Base-by-base conservation (phyloP, 2,797 vertebrate genomes). In the Malacoctenus gilli region DNA sequence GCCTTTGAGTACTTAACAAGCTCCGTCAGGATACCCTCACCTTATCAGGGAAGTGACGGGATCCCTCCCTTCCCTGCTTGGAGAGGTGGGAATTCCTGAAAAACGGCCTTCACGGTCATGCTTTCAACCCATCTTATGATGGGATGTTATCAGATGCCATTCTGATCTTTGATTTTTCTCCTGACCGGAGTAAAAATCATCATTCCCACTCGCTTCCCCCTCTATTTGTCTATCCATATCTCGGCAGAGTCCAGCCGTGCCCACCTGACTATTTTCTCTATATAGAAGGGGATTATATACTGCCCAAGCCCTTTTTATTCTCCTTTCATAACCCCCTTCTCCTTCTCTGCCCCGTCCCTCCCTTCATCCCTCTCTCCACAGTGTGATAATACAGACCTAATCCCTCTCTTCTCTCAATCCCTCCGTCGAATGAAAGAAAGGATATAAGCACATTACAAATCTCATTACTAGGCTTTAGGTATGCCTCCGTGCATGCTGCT, bases 371-470 rank as follows among this genome's bases (percentile, higher is more conserved):
- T 72, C 67, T 68, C 42, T 58, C 80, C 54, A 37, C 60, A 68
- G 85, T 84, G 85, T 83, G 85, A 92, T 89, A 90, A 90, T 88
- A 78, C 84, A 76, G 85, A 43, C 74, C 80, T 92, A 91, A 92
- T 91, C 90, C 88, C 72, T 65, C 79, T 82, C 79, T 82, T 83
- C 83, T 85, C 80, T 84, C 88, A 84, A 87, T 91, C 86, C 83
- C 75, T 77, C 63, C 37, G 41, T 72, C 58, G 74, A 89, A 89
- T 87, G 84, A 90, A 88, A 90, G 80, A 86, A 86, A 76, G 83
- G 83, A 88, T 87, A 84, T 82, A 83, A 83, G 76, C 85, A 89
- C 83, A 85, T 90, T 89, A 91, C 88, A 91, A 89, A 91, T 91
- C 90, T 90, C 89, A 91, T 91, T 91, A 91, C 80, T 70, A 74